Conservation (phyloP, 2,888 invertebrate species). For the Polymixis flavicincta region DNA sequence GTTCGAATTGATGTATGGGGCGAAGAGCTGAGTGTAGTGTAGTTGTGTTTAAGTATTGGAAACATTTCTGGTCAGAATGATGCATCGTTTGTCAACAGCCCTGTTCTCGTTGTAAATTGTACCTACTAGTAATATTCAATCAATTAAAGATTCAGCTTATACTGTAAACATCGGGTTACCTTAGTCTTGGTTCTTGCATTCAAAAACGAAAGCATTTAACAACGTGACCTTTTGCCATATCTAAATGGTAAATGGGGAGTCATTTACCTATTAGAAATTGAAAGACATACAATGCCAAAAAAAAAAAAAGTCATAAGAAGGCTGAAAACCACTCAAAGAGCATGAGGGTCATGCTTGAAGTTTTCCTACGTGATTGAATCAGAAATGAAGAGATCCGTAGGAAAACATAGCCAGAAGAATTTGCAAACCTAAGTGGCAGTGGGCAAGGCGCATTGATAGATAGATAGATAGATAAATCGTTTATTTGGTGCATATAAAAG, state of each 20-base stretch:
- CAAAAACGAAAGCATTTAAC: neutral
- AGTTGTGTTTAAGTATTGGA: conserved; percentile 31
- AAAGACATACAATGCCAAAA: too few species aligned
- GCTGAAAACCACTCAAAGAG: too few species aligned
- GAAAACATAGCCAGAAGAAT: too few species aligned
- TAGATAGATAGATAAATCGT: too few species aligned
- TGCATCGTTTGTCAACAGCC: conserved; percentile 20
- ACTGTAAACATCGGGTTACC: neutral
- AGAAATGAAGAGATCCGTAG: too few species aligned
- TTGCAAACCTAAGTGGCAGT: too few species aligned
- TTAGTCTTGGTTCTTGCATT: neutral
- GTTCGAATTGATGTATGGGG: conserved; percentile 51
- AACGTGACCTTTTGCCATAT: neutral
- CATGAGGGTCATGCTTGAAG: too few species aligned
- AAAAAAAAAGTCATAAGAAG: too few species aligned
- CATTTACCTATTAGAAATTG: neutral
- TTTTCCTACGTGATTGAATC: too few species aligned
- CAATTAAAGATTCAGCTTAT: neutral
- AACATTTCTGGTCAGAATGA: conserved; percentile 13
- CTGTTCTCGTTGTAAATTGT: neutral
- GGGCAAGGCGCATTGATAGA: too few species aligned
- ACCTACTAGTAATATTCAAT: neutral
- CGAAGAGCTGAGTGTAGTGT: conserved; percentile 11
- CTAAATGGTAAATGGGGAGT: neutral
- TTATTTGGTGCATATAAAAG: too few species aligned